Evolutionary conservation across 2,113 vertebrate species (phyloP).

Genomic region (Larimichthys crocea): DNA sequence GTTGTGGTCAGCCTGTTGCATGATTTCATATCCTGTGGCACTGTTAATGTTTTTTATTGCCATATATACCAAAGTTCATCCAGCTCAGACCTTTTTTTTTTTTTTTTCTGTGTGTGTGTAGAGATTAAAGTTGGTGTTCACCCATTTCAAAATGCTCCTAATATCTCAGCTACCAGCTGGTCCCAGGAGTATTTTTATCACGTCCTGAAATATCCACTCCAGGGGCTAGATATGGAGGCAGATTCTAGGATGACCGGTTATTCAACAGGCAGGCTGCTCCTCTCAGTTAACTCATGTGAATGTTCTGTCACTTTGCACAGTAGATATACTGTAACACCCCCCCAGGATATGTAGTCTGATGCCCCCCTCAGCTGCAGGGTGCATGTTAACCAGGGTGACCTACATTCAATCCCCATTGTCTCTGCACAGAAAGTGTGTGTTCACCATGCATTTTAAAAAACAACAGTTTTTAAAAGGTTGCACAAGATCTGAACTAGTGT

Average conservation of each 20-base stretch:
- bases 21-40: conserved; percentile 39
- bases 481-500: too few species aligned
- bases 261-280: conserved; percentile 35
- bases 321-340: too few species aligned
- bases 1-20: conserved; percentile 17
- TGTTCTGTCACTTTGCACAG: not conserved
- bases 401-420: conserved; percentile 38
- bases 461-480: not conserved
- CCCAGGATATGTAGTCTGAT: too few species aligned
- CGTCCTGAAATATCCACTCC: conserved; percentile 67
- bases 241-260: conserved; percentile 38
- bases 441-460: not conserved
- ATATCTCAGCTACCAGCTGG: conserved; percentile 55
- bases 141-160: conserved; percentile 9
- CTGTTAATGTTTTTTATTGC: conserved; percentile 34
- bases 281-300: conserved; percentile 12
- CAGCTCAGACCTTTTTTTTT: conserved; percentile 7
- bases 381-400: conserved; percentile 27
- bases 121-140: too few species aligned
- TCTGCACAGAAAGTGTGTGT: not conserved
- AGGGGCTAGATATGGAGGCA: conserved; percentile 25
- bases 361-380: conserved; percentile 25
- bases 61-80: conserved; percentile 50
- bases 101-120: too few species aligned
- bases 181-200: conserved; percentile 78